Base-by-base conservation (phyloP, 2,113 vertebrate species). In the Malurus cyaneus region DNA sequence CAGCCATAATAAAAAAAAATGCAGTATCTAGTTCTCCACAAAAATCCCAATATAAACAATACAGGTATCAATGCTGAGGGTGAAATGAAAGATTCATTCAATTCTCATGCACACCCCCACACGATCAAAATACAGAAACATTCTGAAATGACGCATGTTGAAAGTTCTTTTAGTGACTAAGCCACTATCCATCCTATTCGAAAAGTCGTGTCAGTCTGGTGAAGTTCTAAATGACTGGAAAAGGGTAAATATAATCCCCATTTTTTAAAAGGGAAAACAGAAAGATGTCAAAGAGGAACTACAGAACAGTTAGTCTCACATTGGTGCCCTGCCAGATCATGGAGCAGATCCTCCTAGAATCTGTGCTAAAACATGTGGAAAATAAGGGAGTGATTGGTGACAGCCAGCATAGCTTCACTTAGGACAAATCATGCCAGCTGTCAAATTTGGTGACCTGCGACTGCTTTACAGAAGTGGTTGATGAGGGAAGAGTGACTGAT, bases 71-170 rank as follows among this genome's bases (percentile, higher is more conserved):
- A 5, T 53, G 41, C 14, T 54, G 17, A 84, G 14, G 31, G 53
- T 36, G 29, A 70, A 71, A 60, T 71, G 8, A 64, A 57, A 52
- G 29, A 14, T 5, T 54, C 26, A 60, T 34, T 60, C 20, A 29
- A 16, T 3, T 10, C 18, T 59, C 32, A 76, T 26, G 15, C 7
- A 31, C 12, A 7, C 6, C 1, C 5, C 0, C 6, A 49, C 31
- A 50, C 50, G 6, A 2, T 39, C 18, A 77, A 89, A 77, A 52
- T 19, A 76, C 16, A 76, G 8, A 74, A 44, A 44, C 54, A 72
- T 29, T 72, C 14, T 52, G 32, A 80, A 50, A 71, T 17, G 8
- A 17, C 20, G 5, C 16, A 62, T 31, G 20, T 41, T 86, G 42
- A n/a, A 57, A 66, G 14, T 36, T 62, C 29, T 52, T 59, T 47